phyloP scores from a whole-genome alignment of 2,113 vertebrate species.

The Pandion haliaetus region DNA sequence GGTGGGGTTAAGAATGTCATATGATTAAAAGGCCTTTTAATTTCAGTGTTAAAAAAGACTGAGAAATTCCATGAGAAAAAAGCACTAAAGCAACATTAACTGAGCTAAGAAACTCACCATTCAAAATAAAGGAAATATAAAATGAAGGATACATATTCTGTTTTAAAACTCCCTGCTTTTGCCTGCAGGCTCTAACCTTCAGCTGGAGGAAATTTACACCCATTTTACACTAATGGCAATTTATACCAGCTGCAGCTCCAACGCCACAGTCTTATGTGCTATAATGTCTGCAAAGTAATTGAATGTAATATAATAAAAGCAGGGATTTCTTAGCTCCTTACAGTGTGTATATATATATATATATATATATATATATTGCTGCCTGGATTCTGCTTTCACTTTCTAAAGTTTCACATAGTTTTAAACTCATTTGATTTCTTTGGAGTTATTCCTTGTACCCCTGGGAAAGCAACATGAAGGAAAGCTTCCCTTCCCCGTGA shows the following conservation, averaged over 20 bases:
- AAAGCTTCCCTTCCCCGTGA: background rate
- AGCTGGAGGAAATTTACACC: slow-evolving; percentile 59
- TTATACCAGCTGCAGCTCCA: slow-evolving; percentile 22
- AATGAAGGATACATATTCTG: background rate
- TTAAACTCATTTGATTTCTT: background rate
- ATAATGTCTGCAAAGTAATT: slow-evolving; percentile 33
- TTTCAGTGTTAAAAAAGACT: background rate
- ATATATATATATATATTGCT: background rate
- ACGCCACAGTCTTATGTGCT: background rate
- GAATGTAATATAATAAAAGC: slow-evolving; percentile 25
- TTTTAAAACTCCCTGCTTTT: slow-evolving; percentile 1
- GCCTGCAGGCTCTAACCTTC: slow-evolving; percentile 14
- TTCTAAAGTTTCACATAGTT: slow-evolving; percentile 6
- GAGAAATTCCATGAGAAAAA: background rate
- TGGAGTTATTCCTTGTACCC: background rate
- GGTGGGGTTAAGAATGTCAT: background rate
- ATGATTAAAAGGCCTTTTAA: background rate
- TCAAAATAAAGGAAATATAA: slow-evolving; percentile 23
- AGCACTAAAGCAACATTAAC: background rate
- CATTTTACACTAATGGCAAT: slow-evolving; percentile 54
- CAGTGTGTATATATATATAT: background rate
- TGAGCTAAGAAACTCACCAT: background rate
- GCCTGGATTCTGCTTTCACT: background rate
- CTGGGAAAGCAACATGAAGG: background rate
- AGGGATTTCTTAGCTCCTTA: slow-evolving; percentile 21